phyloP scores from a whole-genome alignment of 2,888 invertebrate genomes.

The Cheilosia urbana region DNA sequence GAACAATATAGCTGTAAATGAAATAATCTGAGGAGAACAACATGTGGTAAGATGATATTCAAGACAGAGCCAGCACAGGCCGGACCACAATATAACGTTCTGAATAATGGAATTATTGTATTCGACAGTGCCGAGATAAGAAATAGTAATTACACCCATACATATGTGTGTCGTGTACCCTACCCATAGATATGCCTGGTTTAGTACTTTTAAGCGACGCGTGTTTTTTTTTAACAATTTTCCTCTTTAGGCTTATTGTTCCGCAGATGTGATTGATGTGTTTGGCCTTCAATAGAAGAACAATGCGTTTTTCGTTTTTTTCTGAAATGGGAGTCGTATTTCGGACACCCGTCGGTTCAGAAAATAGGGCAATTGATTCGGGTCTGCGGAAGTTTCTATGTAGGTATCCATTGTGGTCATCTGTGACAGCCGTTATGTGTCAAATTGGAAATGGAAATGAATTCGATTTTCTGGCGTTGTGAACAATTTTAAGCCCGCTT shows the following conservation, averaged over 20 bases:
- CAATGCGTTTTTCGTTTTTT: background rate
- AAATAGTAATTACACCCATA: conserved; percentile 6
- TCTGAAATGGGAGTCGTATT: background rate
- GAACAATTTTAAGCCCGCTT: no score
- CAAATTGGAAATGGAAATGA: no score
- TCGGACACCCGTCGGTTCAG: no score
- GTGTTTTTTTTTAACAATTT: background rate
- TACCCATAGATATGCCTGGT: background rate
- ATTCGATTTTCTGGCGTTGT: no score
- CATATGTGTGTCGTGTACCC: no score
- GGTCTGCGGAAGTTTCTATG: no score
- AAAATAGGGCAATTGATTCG: no score
- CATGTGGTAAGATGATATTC: background rate
- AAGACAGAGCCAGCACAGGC: conserved; percentile 30
- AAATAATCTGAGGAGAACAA: conserved; percentile 22
- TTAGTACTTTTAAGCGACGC: background rate
- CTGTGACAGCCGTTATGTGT: no score
- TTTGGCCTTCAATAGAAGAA: background rate
- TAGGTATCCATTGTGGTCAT: no score
- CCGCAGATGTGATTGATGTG: conserved; percentile 18
- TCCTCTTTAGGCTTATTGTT: conserved; percentile 10
- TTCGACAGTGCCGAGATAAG: conserved; percentile 4
- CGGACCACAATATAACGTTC: background rate
- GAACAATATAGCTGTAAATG: conserved; percentile 62
- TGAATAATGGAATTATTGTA: conserved; percentile 21